Conservation (phyloP, 2,888 invertebrate genomes). For the Coenonympha arcania region DNA sequence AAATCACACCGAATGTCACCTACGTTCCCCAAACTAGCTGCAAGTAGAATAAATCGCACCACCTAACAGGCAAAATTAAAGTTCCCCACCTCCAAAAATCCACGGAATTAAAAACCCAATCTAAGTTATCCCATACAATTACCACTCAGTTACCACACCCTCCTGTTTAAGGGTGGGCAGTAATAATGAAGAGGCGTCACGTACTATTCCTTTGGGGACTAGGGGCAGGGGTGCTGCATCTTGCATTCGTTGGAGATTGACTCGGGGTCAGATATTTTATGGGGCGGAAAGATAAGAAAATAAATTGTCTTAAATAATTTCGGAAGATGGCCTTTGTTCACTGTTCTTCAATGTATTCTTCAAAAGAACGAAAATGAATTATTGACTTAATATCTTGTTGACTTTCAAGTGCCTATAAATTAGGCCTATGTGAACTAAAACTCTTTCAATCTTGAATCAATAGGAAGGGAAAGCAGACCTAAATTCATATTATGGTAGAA, state of each 20-base stretch:
- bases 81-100: conserved; percentile 29
- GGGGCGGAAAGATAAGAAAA: conserved; percentile 16
- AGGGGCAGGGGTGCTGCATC: conserved; percentile 34
- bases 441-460: too few species aligned
- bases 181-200: conserved; percentile 53
- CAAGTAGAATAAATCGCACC: conserved; percentile 3
- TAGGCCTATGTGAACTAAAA: too few species aligned
- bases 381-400: too few species aligned
- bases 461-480: too few species aligned
- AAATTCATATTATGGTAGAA: too few species aligned
- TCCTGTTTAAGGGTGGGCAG: conserved; percentile 41
- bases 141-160: conserved; percentile 66
- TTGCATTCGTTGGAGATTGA: conserved; percentile 35
- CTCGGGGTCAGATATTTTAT: conserved; percentile 25
- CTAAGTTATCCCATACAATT: conserved; percentile 72
- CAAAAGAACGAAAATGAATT: too few species aligned
- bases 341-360: too few species aligned
- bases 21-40: neutral
- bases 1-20: too few species aligned
- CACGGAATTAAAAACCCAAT: conserved; percentile 67
- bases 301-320: conserved; percentile 23
- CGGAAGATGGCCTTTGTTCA: neutral
- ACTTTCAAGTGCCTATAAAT: too few species aligned
- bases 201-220: conserved; percentile 46
- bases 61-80: conserved; percentile 18